These are phyloP conservation scores for Apis laboriosa DNA, from an alignment of 1,140 invertebrate genomes.

Conservation along the genomic window DNA sequence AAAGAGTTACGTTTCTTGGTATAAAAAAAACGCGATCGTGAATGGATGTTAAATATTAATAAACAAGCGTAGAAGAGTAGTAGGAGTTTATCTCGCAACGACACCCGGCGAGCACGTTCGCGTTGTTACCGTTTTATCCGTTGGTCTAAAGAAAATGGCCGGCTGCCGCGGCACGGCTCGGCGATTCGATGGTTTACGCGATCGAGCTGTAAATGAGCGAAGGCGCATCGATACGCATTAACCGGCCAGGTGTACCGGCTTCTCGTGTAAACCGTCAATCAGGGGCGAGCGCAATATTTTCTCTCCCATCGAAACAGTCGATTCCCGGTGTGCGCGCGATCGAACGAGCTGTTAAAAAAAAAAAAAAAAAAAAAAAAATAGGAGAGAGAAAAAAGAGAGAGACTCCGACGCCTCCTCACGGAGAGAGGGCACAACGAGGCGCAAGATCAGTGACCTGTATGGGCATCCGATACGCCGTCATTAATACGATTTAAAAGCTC, in stretches of 20 bases:
- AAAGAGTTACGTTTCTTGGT: constrained; percentile 49
- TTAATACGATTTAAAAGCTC: constrained; percentile 39
- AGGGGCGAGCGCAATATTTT: constrained; percentile 6
- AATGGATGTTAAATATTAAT: constrained; percentile 62
- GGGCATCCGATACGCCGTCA: background rate
- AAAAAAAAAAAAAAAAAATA: no score
- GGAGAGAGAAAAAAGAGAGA: background rate
- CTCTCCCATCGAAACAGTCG: background rate
- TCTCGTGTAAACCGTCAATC: constrained; percentile 12
- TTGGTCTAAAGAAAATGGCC: background rate
- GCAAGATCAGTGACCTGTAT: constrained; percentile 37
- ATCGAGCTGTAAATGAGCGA: constrained; percentile 31
- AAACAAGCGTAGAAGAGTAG: constrained; percentile 22
- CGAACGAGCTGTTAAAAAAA: background rate
- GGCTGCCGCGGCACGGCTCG: background rate
- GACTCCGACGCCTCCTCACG: no score
- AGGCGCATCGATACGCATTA: background rate
- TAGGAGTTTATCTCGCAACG: constrained; percentile 30
- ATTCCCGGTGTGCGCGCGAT: background rate
- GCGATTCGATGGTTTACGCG: constrained; percentile 20
- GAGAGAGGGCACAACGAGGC: no score
- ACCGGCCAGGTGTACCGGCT: background rate
- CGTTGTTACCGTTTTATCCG: constrained; percentile 32
- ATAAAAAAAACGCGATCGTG: constrained; percentile 33
- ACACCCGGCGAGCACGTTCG: constrained; percentile 5